Evolutionary conservation across 2,797 vertebrate species (phyloP).

Genomic region (Valencia hispanica): DNA sequence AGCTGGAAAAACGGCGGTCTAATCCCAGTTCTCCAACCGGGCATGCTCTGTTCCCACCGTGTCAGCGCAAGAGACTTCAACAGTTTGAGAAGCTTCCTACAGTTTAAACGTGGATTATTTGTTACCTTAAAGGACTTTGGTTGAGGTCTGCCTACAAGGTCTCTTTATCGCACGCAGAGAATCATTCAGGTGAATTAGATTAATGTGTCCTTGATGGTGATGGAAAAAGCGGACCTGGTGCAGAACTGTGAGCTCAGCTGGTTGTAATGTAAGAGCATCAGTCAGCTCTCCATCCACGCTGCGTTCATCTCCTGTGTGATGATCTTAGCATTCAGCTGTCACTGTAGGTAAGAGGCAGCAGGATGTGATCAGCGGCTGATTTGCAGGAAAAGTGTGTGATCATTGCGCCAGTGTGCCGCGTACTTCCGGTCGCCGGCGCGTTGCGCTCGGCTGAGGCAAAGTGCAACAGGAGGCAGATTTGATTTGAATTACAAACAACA

Average conservation of each 20-base stretch:
- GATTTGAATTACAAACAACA: constrained; percentile 52
- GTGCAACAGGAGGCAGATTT: constrained; percentile 49
- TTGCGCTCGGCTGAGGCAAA: constrained; percentile 39
- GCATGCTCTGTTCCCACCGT: not conserved
- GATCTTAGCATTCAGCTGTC: constrained; percentile 17
- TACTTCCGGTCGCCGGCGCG: constrained; percentile 11
- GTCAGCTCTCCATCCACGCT: not conserved
- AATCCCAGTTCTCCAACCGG: too few relatives aligned
- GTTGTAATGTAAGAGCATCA: constrained; percentile 7
- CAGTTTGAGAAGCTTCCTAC: not conserved
- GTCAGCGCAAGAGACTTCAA: not conserved
- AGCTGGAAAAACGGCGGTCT: too few relatives aligned
- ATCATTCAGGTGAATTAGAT: not conserved
- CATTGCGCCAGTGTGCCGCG: not conserved
- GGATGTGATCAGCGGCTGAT: constrained; percentile 10
- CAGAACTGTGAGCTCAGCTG: too few relatives aligned
- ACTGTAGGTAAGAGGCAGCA: constrained; percentile 17
- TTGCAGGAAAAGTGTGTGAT: constrained; percentile 3
- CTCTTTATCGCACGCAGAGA: not conserved
- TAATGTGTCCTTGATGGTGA: constrained; percentile 3
- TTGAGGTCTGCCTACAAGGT: too few relatives aligned
- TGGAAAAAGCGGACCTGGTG: too few relatives aligned
- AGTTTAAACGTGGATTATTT: too few relatives aligned
- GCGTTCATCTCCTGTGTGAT: constrained; percentile 2
- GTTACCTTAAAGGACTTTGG: too few relatives aligned